Evolutionary conservation across 2,888 invertebrate genomes (phyloP), one percentile per base, ranked within the genome.

Genomic region (Chirona hameri): DNA sequence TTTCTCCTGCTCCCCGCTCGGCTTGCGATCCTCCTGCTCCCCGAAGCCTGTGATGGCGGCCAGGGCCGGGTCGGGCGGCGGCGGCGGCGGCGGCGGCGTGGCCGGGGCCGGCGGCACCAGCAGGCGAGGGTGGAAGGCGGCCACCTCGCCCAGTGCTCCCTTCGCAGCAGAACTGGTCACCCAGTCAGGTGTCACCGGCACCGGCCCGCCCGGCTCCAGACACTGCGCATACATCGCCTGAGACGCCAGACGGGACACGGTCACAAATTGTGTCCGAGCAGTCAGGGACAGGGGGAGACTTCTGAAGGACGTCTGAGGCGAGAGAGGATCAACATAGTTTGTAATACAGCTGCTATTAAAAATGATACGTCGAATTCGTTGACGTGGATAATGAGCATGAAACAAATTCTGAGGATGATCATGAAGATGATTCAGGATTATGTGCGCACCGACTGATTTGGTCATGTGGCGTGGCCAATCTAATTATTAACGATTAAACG

Each of bases 31-130:
- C 52, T 48, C 80, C 80, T 80, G 15, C 15, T 55, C 80, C 27
- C 80, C 52, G 52, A 80, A 80, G 27, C 80, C 80, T 27, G 80
- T 80, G 80, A 80, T 80, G 80, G 80, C 80, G 27, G 80, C 48
- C 80, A 80, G 80, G 14, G 80, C 48, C 15, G 80, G 55, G 52
- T 80, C 80, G 52, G 76, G 31, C 31, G 31, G 76, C 76, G 76
- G 39, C 48, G 72, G 31, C 29, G 29, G 72, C 72, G 72, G 39
- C 18, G 76, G 31, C 76, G 31, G 76, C 39, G 76, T 39, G 31
- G 80, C 80, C 29, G 80, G 52, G 27, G 48, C 18, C 27, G 80
- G 52, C 80, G 80, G 52, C 52, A 80, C 27, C 80, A 80, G 52
- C 80, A 80, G 80, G 5, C 52, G 80, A 27, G 80, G 80, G 80